Conservation (phyloP, 2,113 vertebrate genomes). For the Vulpes vulpes region DNA sequence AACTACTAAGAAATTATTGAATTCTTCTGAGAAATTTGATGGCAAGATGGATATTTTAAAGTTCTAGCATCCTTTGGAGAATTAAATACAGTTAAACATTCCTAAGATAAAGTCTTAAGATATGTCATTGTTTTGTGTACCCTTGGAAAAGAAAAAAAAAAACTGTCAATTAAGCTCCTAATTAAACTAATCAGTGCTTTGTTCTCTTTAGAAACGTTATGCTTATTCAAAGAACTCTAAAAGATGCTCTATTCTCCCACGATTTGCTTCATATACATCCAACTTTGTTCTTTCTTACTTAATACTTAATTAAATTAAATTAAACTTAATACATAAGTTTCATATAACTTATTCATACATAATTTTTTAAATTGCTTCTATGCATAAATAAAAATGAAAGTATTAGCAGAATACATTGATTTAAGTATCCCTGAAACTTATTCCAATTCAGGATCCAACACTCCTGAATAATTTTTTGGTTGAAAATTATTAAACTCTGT, state of each 20-base stretch:
- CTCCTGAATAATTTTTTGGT: neutral
- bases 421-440: neutral
- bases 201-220: neutral
- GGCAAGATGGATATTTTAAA: neutral
- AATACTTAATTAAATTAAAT: too few relatives aligned
- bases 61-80: neutral
- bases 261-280: too few relatives aligned
- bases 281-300: too few relatives aligned
- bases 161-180: neutral
- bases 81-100: neutral
- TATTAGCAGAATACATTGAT: neutral
- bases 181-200: neutral
- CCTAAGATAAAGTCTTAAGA: neutral
- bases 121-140: neutral
- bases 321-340: neutral
- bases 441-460: neutral
- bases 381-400: slow-evolving; percentile 40
- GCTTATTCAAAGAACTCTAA: neutral
- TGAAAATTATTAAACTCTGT: neutral
- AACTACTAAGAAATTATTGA: neutral
- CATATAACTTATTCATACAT: neutral
- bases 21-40: slow-evolving; percentile 16
- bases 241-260: too few relatives aligned
- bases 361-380: neutral
- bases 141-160: neutral